Base-by-base conservation (phyloP, 2,113 vertebrate species). In the Pseudorhombus dupliciocellatus region DNA sequence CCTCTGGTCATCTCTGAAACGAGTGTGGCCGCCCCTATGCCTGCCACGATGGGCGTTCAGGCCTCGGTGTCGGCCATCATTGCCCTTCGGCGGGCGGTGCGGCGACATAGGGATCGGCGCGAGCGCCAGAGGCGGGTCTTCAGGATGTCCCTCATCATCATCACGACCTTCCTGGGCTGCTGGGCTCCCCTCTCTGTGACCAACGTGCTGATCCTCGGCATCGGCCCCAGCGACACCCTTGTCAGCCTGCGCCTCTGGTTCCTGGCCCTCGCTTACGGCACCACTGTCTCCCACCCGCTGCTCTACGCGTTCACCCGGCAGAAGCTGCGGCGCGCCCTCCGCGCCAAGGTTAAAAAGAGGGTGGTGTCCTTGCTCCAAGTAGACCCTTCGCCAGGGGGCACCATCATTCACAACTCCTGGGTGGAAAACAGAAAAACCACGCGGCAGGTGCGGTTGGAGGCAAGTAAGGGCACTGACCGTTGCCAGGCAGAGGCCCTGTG, bases 21-120 rank as follows among this genome's bases (percentile, higher is more conserved):
- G 0, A 83, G 64, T 0, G 81, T 80, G 0, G 83, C 88, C 0
- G 57, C 79, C 18, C 67, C 76, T 7, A 55, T 85, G 42, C 87
- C 90, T 0, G 7, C 85, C 24, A 80, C 90, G 2, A 66, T 95
- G 88, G 93, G 93, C 0, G 92, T 95, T 5, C 90, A 94, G 22
- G 94, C 93, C 20, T 96, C 93, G 0, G 92, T 94, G 42, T 94
- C 94, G 0, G 93, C 93, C 26, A 93, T 94, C 77, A 93, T 94
- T 4, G 92, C 94, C 9, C 82, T 95, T 40, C 91, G 94, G 12
- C 84, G 93, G n/a, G 94, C 92, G 0, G 91, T 95, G 65, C 82
- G 87, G 24, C 88, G 91, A 9, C 92, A 94, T 77, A 77, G 94
- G 14, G 93, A 94, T 75, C 90, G 94, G 0, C 66, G 93, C 18